Evolutionary conservation across 1,140 invertebrate species (phyloP), one percentile per base, ranked within the genome.

Genomic region (Aphelinus atriplicis): DNA sequence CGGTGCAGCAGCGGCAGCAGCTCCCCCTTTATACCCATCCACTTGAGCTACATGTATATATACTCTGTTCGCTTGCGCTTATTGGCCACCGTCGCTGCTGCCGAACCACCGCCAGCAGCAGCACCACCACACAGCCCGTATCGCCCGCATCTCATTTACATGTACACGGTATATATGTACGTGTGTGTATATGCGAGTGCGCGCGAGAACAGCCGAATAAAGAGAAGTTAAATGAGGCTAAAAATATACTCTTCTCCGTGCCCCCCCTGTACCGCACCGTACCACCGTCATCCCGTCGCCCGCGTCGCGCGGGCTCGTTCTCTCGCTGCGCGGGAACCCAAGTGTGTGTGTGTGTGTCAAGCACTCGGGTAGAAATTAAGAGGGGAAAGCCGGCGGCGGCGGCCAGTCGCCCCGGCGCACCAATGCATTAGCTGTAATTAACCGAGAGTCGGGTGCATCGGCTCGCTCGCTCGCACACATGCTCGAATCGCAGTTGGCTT

Each of bases 71-170:
- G 64, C 64, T 66, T 74, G 60, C 26, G 26, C 45, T 68, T 47
- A 68, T 68, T 67, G 26, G 58, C 60, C 64, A 10, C 53, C 4
- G 57, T 1, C 9, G 7, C 3, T 43, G 58, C 26, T 26, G 26
- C 26, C 26, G 26, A 26, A 26, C 26, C 26, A 0, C 26, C 26
- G 26, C 26, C 26, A 26, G 26, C 26, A 26, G 26, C 26, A 26
- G 26, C 26, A 26, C 26, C 26, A 26, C 26, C 26, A 26, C 26
- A 26, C 26, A 26, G 10, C 57, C 65, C 50, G 9, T 68, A 67
- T 56, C 45, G 51, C 57, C 65, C 58, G 65, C 58, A 74, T 74
- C 57, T 67, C 7, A 73, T 73, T 60, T 73, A 10, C 26, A 26
- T 26, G 26, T 26, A 26, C 26, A 26, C 26, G 26, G 26, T 56